Conservation (phyloP, 2,888 invertebrate genomes). For the Lasioglossum oenotherae region DNA sequence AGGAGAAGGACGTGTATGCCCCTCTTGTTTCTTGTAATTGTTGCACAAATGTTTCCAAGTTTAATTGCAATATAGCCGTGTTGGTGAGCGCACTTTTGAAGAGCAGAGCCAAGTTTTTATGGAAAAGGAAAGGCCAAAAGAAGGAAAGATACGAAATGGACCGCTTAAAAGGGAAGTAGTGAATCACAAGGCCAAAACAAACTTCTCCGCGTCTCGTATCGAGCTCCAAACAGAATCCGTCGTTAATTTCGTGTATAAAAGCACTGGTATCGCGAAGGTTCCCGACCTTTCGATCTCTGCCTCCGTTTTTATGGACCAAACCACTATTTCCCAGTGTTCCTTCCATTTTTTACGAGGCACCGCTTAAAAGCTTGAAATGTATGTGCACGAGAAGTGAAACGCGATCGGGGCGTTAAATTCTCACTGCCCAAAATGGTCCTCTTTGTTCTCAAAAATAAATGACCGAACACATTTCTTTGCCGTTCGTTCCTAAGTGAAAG, state of each 20-base stretch:
- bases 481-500: neutral
- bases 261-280: conserved; percentile 19
- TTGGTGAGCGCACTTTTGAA: neutral
- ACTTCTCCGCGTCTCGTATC: conserved; percentile 21
- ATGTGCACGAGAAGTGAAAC: conserved; percentile 28
- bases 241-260: conserved; percentile 45
- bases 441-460: neutral
- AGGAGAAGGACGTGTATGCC: too few relatives aligned
- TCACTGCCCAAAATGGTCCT: neutral
- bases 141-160: neutral
- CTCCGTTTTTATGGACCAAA: conserved; percentile 14
- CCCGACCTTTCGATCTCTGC: neutral
- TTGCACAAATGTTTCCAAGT: too few relatives aligned
- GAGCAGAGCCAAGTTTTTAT: neutral
- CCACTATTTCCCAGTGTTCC: neutral
- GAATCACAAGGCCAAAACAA: conserved; percentile 20
- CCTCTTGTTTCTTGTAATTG: too few relatives aligned
- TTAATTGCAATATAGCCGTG: too few relatives aligned
- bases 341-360: conserved; percentile 31
- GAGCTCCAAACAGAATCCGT: conserved; percentile 24
- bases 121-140: neutral
- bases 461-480: neutral
- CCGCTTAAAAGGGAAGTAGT: neutral
- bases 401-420: conserved; percentile 7
- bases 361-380: conserved; percentile 37